Percentiles rank a stretch among this genome's conserved stretches.
Conservation (phyloP, 2,888 invertebrate genomes). For the Ennomos fuscantarius region DNA sequence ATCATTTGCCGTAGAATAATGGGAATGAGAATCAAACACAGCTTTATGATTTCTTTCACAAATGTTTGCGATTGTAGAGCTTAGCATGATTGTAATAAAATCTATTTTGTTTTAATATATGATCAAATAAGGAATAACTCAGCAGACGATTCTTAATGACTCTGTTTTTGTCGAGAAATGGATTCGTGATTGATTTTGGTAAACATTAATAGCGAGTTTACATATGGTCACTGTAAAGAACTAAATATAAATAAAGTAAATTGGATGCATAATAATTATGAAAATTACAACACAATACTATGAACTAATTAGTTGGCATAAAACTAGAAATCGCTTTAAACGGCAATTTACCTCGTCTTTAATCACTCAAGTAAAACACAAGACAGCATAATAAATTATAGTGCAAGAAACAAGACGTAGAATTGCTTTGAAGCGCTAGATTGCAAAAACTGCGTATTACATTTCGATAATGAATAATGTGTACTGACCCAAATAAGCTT, state of each 20-base stretch:
- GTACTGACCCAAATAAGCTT: slow-evolving; percentile 14
- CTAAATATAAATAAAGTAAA: too few species aligned
- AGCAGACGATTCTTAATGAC: slow-evolving; percentile 33
- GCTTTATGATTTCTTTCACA: not conserved
- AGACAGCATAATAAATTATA: too few species aligned
- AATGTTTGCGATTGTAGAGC: slow-evolving; percentile 18
- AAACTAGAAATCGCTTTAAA: too few species aligned
- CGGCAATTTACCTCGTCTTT: too few species aligned
- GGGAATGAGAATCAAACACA: slow-evolving; percentile 42
- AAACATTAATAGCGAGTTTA: not conserved
- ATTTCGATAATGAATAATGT: not conserved
- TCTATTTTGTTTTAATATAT: slow-evolving; percentile 12
- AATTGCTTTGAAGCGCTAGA: too few species aligned
- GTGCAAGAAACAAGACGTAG: too few species aligned
- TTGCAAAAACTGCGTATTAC: slow-evolving; percentile 1
- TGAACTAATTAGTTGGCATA: too few species aligned
- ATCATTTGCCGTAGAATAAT: slow-evolving; percentile 46
- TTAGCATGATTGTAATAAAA: slow-evolving; percentile 19
- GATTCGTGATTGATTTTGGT: slow-evolving; percentile 35
- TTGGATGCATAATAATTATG: too few species aligned
- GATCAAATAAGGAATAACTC: slow-evolving; percentile 41
- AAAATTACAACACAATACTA: too few species aligned
- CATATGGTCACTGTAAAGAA: too few species aligned
- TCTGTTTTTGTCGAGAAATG: slow-evolving; percentile 35
- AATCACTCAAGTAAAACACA: too few species aligned